Evolutionary conservation across 64 coral and sea anemone species (phyloP).

Genomic region (Astreopora myriophthalma): DNA sequence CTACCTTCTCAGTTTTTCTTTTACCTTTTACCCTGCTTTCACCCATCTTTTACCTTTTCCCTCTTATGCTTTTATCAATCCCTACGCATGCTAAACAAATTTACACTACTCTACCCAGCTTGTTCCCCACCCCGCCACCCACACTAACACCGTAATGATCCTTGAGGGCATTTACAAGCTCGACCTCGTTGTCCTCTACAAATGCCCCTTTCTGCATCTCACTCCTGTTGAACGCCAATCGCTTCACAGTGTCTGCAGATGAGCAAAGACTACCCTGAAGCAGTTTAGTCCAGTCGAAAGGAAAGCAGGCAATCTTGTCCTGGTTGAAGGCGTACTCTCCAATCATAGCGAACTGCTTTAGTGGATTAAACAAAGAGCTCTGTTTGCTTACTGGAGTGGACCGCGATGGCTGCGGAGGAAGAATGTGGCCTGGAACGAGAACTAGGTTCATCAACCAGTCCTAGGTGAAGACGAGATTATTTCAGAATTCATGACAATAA

Average conservation of each 20-base stretch:
- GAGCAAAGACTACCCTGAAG: constrained; percentile 74
- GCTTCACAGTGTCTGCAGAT: constrained; percentile 48
- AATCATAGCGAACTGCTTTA: constrained; percentile 71
- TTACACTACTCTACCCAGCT: neutral
- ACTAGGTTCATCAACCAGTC: constrained; percentile 93
- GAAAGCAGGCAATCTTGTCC: constrained; percentile 86
- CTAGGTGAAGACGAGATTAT: too few relatives aligned
- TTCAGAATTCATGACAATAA: too few relatives aligned
- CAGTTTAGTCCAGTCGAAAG: constrained; percentile 82
- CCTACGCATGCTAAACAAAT: neutral
- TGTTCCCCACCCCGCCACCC: neutral
- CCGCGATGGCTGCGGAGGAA: constrained; percentile 68
- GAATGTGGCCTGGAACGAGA: constrained; percentile 83
- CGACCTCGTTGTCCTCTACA: constrained; percentile 73
- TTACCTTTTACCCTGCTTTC: too few relatives aligned
- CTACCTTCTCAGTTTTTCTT: too few relatives aligned
- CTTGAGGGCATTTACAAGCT: constrained; percentile 84
- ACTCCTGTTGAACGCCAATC: constrained; percentile 82
- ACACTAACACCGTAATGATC: constrained; percentile 75
- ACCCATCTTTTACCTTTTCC: too few relatives aligned
- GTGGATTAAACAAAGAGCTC: constrained; percentile 40
- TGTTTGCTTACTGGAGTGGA: neutral
- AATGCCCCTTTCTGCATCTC: constrained; percentile 85
- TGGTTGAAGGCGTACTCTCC: constrained; percentile 91
- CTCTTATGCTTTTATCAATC: too few relatives aligned